Conservation (phyloP, 2,888 invertebrate species). For the Ellobium chinense region DNA sequence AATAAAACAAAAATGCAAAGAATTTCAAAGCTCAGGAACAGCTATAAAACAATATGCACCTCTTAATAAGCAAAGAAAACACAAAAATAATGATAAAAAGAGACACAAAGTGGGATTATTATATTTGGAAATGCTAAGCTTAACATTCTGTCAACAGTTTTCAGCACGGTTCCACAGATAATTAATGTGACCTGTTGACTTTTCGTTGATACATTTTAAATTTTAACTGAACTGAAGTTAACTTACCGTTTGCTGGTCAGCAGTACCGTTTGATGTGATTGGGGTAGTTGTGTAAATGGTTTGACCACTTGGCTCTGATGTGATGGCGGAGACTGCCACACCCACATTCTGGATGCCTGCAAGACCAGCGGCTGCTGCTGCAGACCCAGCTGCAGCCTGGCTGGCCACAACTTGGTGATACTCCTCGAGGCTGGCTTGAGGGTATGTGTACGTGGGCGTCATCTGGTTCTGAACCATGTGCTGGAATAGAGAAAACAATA, state of each 20-base stretch:
- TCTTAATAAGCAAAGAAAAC: no score
- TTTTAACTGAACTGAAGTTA: no score
- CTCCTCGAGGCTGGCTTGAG: slow-evolving; percentile 76
- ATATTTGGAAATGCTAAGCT: no score
- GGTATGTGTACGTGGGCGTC: slow-evolving; percentile 78
- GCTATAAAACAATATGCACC: no score
- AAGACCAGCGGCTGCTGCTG: slow-evolving; percentile 54
- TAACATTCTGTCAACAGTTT: no score
- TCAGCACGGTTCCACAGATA: no score
- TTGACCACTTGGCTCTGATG: slow-evolving; percentile 60
- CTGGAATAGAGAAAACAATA: slow-evolving; percentile 80
- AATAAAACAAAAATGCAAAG: no score
- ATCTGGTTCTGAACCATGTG: slow-evolving; percentile 96
- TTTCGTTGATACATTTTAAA: no score
- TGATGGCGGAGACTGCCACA: slow-evolving; percentile 60
- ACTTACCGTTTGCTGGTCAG: slow-evolving; percentile 83
- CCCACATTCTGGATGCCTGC: slow-evolving; percentile 32
- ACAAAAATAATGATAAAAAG: no score
- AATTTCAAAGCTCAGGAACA: no score
- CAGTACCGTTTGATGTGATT: slow-evolving; percentile 81
- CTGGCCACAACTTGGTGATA: slow-evolving; percentile 72
- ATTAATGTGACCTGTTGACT: no score
- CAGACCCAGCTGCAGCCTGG: slow-evolving; percentile 63
- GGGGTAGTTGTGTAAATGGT: slow-evolving; percentile 70
- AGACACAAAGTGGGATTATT: no score